Conservation (phyloP, 2,113 vertebrate species). For the Ictalurus furcatus region DNA sequence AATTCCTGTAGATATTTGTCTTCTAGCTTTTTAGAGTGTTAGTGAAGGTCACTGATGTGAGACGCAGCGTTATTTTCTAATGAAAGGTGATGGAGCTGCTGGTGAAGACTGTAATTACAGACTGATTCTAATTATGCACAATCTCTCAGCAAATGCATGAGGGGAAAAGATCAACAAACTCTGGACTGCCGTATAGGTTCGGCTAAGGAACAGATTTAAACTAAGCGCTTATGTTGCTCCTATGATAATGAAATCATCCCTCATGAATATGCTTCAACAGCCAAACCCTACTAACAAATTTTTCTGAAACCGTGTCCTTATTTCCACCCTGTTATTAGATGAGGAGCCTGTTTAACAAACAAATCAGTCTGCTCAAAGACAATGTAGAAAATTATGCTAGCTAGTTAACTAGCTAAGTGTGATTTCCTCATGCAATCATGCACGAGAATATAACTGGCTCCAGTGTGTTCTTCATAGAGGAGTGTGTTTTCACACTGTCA, state of each 20-base stretch:
- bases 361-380: background rate
- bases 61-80: background rate
- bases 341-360: background rate
- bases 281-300: background rate
- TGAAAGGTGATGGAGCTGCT: slow-evolving; percentile 1
- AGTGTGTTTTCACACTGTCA: background rate
- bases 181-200: background rate
- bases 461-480: background rate
- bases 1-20: background rate
- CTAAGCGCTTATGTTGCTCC: background rate
- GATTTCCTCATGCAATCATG: background rate
- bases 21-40: background rate
- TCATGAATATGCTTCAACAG: background rate
- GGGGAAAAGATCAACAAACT: background rate
- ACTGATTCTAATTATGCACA: background rate
- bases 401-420: background rate
- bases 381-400: background rate
- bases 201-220: background rate
- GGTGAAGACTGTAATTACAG: slow-evolving; percentile 4
- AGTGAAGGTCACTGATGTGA: background rate
- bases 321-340: background rate
- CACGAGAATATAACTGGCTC: background rate
- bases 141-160: background rate
- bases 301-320: background rate
- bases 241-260: background rate